Base-by-base conservation (phyloP, 2,888 invertebrate species). In the Noctuana brunneofusca region DNA sequence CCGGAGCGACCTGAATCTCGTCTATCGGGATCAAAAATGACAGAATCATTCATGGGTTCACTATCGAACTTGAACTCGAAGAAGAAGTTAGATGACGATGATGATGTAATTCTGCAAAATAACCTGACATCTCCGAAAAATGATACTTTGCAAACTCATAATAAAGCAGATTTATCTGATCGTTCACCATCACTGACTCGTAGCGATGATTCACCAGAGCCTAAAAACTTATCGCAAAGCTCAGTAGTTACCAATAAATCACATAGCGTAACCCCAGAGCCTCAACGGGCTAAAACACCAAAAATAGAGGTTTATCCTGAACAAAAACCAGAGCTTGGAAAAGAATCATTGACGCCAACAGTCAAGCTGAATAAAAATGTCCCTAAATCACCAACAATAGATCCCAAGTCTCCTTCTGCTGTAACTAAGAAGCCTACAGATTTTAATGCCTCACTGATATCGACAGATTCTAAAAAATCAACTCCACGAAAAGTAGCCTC, bases 171-270 rank as follows among this genome's bases (percentile, higher is more conserved):
- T 58, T 69, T 84, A 24, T 85, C 77, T 22, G 92, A 92, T 70
- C 87, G 92, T 54, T 92, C 92, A 24, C 92, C 92, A 9, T 92
- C 92, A 22, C 72, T 92, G 46, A 89, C 90, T 22, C 80, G 90
- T 58, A 92, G 91, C 70, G 92, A 92, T 73, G 92, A 91, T 63
- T 92, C 92, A 35, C 91, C 92, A 22, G 92, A 92, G 67, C 86
- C 83, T 30, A 89, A 87, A 71, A 82, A 81, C 67, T 64, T 69
- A 22, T 69, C 81, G n/a, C 75, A 79, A 59, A 80, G 70, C 67
- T 73, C 81, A 35, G 71, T 69, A 16, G 59, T 71, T 50, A 71
- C 79, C 22, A 80, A 77, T 22, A 88, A 85, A 73, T 70, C 83
- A 8, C 83, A 84, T 64, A 81, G 70, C 65, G 71, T 67, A 30